Evolutionary conservation across 2,888 invertebrate species (phyloP), one percentile per base, ranked within the genome.

Genomic region (Agrypnus murinus): DNA sequence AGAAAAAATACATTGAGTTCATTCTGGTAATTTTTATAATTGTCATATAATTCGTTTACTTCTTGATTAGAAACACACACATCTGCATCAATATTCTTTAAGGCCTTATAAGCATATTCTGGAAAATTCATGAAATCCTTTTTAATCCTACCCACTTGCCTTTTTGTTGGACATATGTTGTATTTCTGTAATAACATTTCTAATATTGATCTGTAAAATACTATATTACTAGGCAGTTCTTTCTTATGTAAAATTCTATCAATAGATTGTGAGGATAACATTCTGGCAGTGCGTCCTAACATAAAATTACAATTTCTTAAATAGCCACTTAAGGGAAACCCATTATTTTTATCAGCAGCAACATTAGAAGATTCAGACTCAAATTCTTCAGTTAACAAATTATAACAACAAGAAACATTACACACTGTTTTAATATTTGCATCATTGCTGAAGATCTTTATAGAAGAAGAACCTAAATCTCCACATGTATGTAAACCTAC

Each of bases 401-500:
- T 95, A 86, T 96, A 97, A 82, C 97, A 97, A 82, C 97, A 98
- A 0, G 96, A 95, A 38, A 97, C 93, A 81, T 93, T 93, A 79
- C 94, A 92, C 0, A 96, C 82, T 0, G 90, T 88, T 68, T 86
- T 87, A 0, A 92, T 87, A 25, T 87, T 81, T 0, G 86, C 66
- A 69, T 89, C 89, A 0, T 84, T 78, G 2, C 86, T 81, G 81
- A 95, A 97, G 10, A 94, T 87, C 71, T 90, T 89, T 0, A 96
- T 85, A 43, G 92, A 91, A 9, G 91, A 90, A 0, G 94, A 87
- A 0, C 93, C 92, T 5, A 97, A 86, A 85, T 94, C 91, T 0
- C 97, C 97, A 83, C 97, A 97, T 0, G 97, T 96, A 82, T 97
- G 97, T 6, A 97, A 87, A 9, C 97, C 97, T 80, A 89, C 90